Evolutionary conservation across 2,797 vertebrate genomes (phyloP), one percentile per base, ranked within the genome.

Genomic region (Trichosurus vulpecula): DNA sequence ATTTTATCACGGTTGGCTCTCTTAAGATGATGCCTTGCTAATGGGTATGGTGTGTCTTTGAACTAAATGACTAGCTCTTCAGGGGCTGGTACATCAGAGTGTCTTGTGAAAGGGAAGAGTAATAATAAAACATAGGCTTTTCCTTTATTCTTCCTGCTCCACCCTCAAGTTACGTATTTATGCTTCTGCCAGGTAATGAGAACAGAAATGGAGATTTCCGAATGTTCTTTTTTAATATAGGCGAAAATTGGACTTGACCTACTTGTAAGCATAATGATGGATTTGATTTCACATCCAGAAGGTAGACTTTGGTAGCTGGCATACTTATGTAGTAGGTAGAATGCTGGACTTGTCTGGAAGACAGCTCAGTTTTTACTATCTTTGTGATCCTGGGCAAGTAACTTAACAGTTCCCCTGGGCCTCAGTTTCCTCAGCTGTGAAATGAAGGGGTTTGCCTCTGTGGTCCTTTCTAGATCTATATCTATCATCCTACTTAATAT

Each of bases 251-350:
- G 10, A 51, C 25, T 81, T 81, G 41, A 47, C 41, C 74, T 87
- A 51, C 2, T 47, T 87, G 41, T 87, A 47, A 47, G 25, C 25
- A 87, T 51, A 87, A 51, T 51, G 22, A 87, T 27, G 30, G 54
- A 90, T 95, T 97, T 95, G 53, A 89, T 57, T 91, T 96, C 31
- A 93, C 0, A 1, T 53, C 57, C 9, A 91, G 52, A 96, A 66
- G 92, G 14, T 93, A 52, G 51, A 58, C 66, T 89, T 94, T 96
- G 96, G 58, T 95, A 96, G 95, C 47, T 93, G 55, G 89, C 57
- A 51, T 90, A 66, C 57, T 93, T 95, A 2, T 93, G 58, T 93
- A 94, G 93, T 61, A 93, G 54, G 66, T 95, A 97, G n/a, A 74
- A n/a, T 47, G 6, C n/a, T 81, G n/a, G n/a, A 47, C 22, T 47